A percentile compares a stretch with the other conserved stretches of the same genome.
These are phyloP conservation scores for Agrotis segetum DNA, from an alignment of 2,888 invertebrate genomes.

Conservation along the genomic window DNA sequence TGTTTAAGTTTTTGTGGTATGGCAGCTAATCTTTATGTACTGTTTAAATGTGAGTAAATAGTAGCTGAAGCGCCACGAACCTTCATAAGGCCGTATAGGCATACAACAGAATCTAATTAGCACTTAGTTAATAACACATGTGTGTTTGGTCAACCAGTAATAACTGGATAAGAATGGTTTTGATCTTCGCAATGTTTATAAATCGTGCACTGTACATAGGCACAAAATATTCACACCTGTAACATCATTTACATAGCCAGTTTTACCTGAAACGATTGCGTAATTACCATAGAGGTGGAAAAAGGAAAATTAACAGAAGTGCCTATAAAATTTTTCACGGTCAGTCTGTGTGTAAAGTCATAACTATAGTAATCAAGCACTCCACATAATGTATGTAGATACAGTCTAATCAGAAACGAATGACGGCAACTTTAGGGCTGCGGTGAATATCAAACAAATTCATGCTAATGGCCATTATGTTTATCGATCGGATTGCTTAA, in stretches of 20 bases:
- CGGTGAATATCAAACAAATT: constrained; percentile 29
- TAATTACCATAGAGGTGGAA: constrained; percentile 7
- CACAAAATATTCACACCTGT: constrained; percentile 25
- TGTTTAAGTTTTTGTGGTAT: no score
- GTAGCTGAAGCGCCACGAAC: background rate
- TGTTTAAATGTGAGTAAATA: background rate
- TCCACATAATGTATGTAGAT: constrained; percentile 36
- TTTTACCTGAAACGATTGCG: constrained; percentile 4
- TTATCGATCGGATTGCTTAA: constrained; percentile 43
- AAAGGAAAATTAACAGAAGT: constrained; percentile 18
- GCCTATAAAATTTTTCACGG: constrained; percentile 26
- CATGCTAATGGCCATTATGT: constrained; percentile 34
- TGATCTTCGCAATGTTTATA: constrained; percentile 20
- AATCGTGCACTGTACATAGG: constrained; percentile 6
- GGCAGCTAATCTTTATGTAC: background rate
- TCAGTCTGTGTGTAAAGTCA: constrained; percentile 24
- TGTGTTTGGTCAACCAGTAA: constrained; percentile 6
- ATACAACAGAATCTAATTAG: constrained; percentile 15
- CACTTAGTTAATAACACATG: constrained; percentile 24
- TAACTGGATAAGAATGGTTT: constrained; percentile 33
- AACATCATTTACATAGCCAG: constrained; percentile 1
- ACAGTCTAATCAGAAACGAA: constrained; percentile 24
- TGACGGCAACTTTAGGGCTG: constrained; percentile 11
- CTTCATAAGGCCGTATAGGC: background rate
- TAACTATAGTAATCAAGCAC: constrained; percentile 16